Percentiles rank a stretch among this genome's conserved stretches.
phyloP scores from a whole-genome alignment of 2,888 invertebrate genomes.

The Dichetophora obliterata region DNA sequence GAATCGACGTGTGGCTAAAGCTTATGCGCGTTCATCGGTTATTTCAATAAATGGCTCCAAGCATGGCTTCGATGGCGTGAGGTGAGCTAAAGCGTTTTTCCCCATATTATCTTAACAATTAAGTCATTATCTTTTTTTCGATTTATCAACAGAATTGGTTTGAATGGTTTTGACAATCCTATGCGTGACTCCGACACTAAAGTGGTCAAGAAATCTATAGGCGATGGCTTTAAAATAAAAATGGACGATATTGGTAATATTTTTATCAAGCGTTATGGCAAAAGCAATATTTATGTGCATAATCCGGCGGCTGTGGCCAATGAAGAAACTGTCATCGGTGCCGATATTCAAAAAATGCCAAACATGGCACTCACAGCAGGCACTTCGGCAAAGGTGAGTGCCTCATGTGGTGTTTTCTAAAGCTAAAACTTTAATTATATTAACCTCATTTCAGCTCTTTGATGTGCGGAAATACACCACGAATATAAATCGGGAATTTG shows the following conservation, averaged over 20 bases:
- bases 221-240: conserved; percentile 82
- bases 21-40: conserved; percentile 95
- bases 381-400: conserved; percentile 75
- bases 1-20: conserved; percentile 95
- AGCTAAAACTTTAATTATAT: neutral
- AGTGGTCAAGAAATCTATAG: conserved; percentile 92
- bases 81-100: conserved; percentile 73
- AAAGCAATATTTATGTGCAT: conserved; percentile 77
- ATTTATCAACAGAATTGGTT: conserved; percentile 81
- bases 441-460: conserved; percentile 71
- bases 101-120: neutral
- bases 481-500: conserved; percentile 77
- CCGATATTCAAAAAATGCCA: conserved; percentile 77
- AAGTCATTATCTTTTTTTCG: neutral
- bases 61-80: conserved; percentile 95
- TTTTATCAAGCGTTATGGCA: conserved; percentile 77
- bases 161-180: conserved; percentile 96
- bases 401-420: no score
- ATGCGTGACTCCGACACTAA: conserved; percentile 93
- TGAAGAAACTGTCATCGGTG: conserved; percentile 77
- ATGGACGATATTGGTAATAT: conserved; percentile 82
- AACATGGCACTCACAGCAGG: conserved; percentile 76
- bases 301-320: conserved; percentile 70
- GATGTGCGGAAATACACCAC: conserved; percentile 81
- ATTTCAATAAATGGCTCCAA: conserved; percentile 96